Evolutionary conservation across 2,113 vertebrate genomes (phyloP).

Genomic region (Siniperca chuatsi): DNA sequence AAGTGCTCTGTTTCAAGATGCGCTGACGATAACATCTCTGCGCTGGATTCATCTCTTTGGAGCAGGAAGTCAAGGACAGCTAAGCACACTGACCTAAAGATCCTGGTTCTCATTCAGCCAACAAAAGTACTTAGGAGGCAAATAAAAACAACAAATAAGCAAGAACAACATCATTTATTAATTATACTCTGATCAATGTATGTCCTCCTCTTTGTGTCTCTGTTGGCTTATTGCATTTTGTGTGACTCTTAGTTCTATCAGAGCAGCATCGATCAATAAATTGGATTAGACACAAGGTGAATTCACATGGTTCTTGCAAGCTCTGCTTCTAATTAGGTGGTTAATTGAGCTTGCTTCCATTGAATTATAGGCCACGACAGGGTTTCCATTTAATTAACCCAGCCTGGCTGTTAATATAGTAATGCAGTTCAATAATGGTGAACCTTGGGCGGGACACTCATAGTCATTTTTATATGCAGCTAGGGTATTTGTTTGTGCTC

Average conservation of each 20-base stretch:
- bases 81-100: background rate
- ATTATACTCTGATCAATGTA: slow-evolving; percentile 36
- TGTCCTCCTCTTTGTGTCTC: slow-evolving; percentile 38
- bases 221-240: slow-evolving; percentile 38
- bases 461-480: slow-evolving; percentile 9
- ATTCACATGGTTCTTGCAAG: slow-evolving; percentile 61
- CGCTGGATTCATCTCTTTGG: background rate
- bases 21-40: background rate
- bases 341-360: slow-evolving; percentile 69
- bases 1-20: slow-evolving; percentile 2
- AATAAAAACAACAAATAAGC: background rate
- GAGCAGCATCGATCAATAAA: slow-evolving; percentile 46
- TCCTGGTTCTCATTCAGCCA: background rate
- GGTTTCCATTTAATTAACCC: slow-evolving; percentile 75
- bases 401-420: slow-evolving; percentile 56
- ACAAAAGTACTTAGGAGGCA: background rate
- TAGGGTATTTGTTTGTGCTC: background rate
- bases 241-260: slow-evolving; percentile 54
- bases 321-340: slow-evolving; percentile 71
- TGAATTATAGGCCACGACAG: slow-evolving; percentile 69
- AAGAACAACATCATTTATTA: background rate
- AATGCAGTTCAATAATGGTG: slow-evolving; percentile 39
- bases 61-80: slow-evolving; percentile 19
- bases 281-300: slow-evolving; percentile 70
- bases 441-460: slow-evolving; percentile 1